Evolutionary conservation across 1,140 invertebrate genomes (phyloP).

Genomic region (Alviniconcha marisindica): DNA sequence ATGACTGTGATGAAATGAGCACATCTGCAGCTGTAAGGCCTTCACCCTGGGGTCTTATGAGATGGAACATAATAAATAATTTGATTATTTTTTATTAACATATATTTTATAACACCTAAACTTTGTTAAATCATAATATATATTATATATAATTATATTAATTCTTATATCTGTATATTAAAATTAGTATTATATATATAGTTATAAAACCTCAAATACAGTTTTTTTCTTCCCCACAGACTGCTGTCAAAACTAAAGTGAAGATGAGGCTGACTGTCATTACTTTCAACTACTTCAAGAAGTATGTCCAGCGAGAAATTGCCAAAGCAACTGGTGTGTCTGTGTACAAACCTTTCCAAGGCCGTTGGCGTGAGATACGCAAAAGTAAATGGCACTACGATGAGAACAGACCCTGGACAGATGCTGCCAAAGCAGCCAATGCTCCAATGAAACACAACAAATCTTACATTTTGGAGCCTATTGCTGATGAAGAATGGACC

Average conservation of each 20-base stretch:
- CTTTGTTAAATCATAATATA: too few species aligned
- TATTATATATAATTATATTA: too few species aligned
- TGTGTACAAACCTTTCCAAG: conserved; percentile 51
- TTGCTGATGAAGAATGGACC: conserved; percentile 54
- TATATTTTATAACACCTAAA: too few species aligned
- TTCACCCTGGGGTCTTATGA: too few species aligned
- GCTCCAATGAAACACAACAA: conserved; percentile 22
- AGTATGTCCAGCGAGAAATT: conserved; percentile 55
- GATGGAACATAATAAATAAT: too few species aligned
- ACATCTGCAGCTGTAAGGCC: too few species aligned
- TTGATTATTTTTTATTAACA: too few species aligned
- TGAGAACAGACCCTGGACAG: conserved; percentile 59
- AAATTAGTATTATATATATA: too few species aligned
- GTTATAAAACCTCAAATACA: too few species aligned
- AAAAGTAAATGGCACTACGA: conserved; percentile 50
- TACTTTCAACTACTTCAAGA: conserved; percentile 53
- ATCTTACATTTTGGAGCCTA: conserved; percentile 38
- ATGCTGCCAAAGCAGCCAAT: conserved; percentile 55
- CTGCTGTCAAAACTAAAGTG: background rate
- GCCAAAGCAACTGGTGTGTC: conserved; percentile 45
- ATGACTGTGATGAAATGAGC: too few species aligned
- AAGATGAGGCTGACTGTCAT: conserved; percentile 51
- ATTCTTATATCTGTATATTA: too few species aligned
- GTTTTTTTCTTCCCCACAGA: background rate
- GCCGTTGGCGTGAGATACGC: conserved; percentile 43